phyloP scores from a whole-genome alignment of 2,888 invertebrate species.

The Aleiodes testaceus region DNA sequence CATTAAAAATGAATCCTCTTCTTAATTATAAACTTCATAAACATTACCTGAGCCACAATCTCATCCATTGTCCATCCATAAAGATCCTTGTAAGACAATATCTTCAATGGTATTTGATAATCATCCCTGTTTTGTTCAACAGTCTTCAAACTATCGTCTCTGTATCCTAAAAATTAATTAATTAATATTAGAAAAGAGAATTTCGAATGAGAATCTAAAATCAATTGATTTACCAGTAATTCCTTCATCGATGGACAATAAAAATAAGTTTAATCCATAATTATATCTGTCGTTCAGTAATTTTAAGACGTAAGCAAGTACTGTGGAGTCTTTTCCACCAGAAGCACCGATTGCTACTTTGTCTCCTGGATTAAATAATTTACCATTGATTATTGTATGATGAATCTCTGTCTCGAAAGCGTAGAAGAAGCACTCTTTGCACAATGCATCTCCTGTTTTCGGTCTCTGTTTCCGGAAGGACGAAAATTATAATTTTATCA shows the following conservation, averaged over 20 bases:
- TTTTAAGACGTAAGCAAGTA: conserved; percentile 94
- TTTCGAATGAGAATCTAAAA: conserved; percentile 3
- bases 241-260: conserved; percentile 98
- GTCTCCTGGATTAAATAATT: conserved; percentile 87
- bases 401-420: conserved; percentile 97
- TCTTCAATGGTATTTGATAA: conserved; percentile 94
- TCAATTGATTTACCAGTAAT: conserved; percentile 80
- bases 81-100: conserved; percentile 96
- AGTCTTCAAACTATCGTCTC: conserved; percentile 97
- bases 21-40: too few relatives aligned
- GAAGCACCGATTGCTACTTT: conserved; percentile 95
- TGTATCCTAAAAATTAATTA: conserved; percentile 77
- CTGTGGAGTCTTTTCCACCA: conserved; percentile 98
- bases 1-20: conserved; percentile 33
- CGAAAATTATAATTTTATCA: conserved; percentile 51
- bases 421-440: conserved; percentile 94
- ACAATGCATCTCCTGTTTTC: conserved; percentile 92
- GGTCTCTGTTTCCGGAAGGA: conserved; percentile 79
- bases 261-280: conserved; percentile 90
- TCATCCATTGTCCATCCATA: conserved; percentile 99
- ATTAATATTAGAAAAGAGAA: conserved; percentile 15
- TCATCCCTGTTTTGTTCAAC: conserved; percentile 96
- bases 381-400: conserved; percentile 87
- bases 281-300: conserved; percentile 90
- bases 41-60: conserved; percentile 86